Evolutionary conservation across 2,113 vertebrate species (phyloP), one percentile per base, ranked within the genome.

Genomic region (Scartelaos histophorus): DNA sequence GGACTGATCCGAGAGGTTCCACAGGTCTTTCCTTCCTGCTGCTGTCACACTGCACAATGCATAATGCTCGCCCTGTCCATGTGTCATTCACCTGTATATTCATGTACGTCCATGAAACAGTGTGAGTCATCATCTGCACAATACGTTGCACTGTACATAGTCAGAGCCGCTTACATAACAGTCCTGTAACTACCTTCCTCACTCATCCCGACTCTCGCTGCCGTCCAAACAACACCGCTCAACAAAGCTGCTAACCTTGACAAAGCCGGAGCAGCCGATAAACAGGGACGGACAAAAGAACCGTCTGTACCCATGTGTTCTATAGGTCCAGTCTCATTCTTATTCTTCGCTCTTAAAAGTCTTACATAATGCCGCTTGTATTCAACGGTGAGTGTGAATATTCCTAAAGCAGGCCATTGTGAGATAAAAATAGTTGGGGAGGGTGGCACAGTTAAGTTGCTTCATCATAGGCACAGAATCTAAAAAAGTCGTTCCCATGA

Each of bases 391-490:
- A 74, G 22, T 64, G 69, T 7, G 34, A 57, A 43, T 22, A 38
- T 29, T 71, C 56, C 47, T 69, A 64, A 85, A 88, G 21, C 67
- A 70, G 86, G 83, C n/a, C 85, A 76, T 64, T 66, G 53, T 60
- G 56, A 17, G 78, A 75, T 85, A 79, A 84, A 84, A 85, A 89
- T 89, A 87, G 78, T 75, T 74, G 46, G 0, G 38, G 13, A 21
- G 38, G 73, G 70, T 80, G 83, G 67, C 71, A 79, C 69, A 75
- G 77, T 83, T 88, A 73, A 66, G 62, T 62, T 75, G 80, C 76
- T 67, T 76, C 61, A 61, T 84, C 85, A 73, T 70, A 58, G 79
- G 83, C 84, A 74, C 35, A 60, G 51, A 80, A 67, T 35, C 53
- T 22, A 56, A 80, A 80, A 83, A 70, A 47, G 74, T 21, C 12